Evolutionary conservation across 2,113 vertebrate species (phyloP).

Genomic region (Platichthys stellatus): DNA sequence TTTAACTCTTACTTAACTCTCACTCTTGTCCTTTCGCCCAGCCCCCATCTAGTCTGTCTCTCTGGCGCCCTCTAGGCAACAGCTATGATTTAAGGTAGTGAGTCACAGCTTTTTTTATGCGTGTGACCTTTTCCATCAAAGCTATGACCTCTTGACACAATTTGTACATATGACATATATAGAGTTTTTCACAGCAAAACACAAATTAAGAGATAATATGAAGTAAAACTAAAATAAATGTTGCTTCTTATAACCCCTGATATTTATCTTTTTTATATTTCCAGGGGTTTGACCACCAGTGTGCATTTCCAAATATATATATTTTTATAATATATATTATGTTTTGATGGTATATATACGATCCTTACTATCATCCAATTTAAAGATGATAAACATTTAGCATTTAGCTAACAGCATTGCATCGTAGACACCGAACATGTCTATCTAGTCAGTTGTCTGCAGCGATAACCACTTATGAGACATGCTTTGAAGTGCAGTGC

Average conservation of each 20-base stretch:
- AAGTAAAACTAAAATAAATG: too few relatives aligned
- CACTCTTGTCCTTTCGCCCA: background rate
- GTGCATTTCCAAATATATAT: background rate
- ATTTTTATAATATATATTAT: background rate
- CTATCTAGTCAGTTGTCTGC: slow-evolving; percentile 32
- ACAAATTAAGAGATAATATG: too few relatives aligned
- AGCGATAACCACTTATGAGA: slow-evolving; percentile 48
- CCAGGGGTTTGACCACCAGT: background rate
- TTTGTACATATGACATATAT: too few relatives aligned
- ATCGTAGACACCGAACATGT: background rate
- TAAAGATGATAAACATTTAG: background rate
- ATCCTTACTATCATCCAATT: background rate
- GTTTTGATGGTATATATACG: background rate
- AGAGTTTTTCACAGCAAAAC: too few relatives aligned
- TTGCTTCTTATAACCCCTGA: background rate
- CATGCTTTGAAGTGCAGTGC: slow-evolving; percentile 38
- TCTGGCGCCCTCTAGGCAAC: slow-evolving; percentile 49
- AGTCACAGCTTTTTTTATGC: slow-evolving; percentile 1
- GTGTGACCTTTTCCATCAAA: background rate
- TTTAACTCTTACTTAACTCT: background rate
- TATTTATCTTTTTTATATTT: background rate
- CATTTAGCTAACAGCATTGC: background rate
- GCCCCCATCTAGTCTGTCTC: background rate
- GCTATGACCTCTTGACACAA: background rate
- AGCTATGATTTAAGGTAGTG: background rate